These are phyloP conservation scores for Globia sparganii DNA, from an alignment of 2,888 invertebrate species.

Conservation along the genomic window DNA sequence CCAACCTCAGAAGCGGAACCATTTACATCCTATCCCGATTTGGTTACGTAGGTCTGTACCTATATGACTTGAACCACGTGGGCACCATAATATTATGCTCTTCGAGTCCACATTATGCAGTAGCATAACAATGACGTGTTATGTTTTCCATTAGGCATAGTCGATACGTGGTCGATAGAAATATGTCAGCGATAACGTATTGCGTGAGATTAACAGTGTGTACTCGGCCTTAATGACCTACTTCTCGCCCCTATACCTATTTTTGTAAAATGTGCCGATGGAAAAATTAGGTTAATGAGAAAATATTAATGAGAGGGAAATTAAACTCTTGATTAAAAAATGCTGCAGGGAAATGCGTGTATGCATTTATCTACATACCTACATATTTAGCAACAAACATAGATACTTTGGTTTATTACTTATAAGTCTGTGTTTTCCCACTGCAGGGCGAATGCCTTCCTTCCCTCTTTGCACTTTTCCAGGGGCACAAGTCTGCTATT, in stretches of 20 bases:
- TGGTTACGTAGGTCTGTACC: background rate
- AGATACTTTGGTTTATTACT: background rate
- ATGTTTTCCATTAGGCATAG: slow-evolving; percentile 26
- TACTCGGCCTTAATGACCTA: slow-evolving; percentile 38
- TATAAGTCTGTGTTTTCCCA: background rate
- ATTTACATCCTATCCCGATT: slow-evolving; percentile 21
- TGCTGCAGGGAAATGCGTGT: background rate
- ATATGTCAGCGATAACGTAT: slow-evolving; percentile 42
- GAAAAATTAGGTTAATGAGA: slow-evolving; percentile 50
- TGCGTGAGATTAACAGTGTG: slow-evolving; percentile 49
- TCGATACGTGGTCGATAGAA: slow-evolving; percentile 15
- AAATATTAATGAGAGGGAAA: slow-evolving; percentile 7
- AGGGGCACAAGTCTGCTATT: no score
- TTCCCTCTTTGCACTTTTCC: background rate
- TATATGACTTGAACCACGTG: slow-evolving; percentile 14
- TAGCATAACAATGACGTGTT: slow-evolving; percentile 1
- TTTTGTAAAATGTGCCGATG: slow-evolving; percentile 26
- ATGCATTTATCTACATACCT: background rate
- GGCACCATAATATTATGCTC: background rate
- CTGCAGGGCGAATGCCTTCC: background rate
- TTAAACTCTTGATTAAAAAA: slow-evolving; percentile 10
- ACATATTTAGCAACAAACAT: background rate
- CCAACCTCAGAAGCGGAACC: slow-evolving; percentile 19
- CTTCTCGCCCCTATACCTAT: slow-evolving; percentile 23
- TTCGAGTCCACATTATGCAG: background rate